Conservation (phyloP, 2,888 invertebrate species). For the Drepana falcataria region DNA sequence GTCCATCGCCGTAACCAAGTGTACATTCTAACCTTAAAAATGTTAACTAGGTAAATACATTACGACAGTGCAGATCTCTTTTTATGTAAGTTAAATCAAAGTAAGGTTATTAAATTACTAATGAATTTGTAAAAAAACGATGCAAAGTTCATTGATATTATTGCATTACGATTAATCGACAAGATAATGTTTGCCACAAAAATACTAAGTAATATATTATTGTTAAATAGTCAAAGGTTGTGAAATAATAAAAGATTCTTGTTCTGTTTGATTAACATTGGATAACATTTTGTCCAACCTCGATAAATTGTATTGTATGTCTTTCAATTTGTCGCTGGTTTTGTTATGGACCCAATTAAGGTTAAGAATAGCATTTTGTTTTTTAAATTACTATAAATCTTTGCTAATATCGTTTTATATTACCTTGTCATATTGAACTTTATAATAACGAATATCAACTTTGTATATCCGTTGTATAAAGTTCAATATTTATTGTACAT, state of each 20-base stretch:
- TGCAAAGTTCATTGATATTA: neutral
- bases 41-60: too few species aligned
- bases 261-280: neutral
- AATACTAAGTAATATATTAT: too few species aligned
- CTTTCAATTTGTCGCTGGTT: neutral
- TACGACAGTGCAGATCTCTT: too few species aligned
- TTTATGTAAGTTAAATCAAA: too few species aligned
- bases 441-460: too few species aligned
- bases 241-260: neutral
- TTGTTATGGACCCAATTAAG: neutral
- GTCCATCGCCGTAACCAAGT: too few species aligned
- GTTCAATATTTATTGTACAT: too few species aligned
- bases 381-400: neutral
- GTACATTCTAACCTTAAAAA: too few species aligned
- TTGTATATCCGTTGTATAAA: too few species aligned
- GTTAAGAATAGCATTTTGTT: neutral
- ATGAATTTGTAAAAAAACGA: neutral
- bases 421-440: too few species aligned
- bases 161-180: neutral
- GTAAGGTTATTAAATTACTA: too few species aligned
- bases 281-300: neutral
- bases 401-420: neutral
- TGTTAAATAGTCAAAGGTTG: neutral
- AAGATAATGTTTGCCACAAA: neutral
- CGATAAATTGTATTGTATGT: neutral